phyloP scores from a whole-genome alignment of 2,113 vertebrate genomes.

The Pollachius pollachius region DNA sequence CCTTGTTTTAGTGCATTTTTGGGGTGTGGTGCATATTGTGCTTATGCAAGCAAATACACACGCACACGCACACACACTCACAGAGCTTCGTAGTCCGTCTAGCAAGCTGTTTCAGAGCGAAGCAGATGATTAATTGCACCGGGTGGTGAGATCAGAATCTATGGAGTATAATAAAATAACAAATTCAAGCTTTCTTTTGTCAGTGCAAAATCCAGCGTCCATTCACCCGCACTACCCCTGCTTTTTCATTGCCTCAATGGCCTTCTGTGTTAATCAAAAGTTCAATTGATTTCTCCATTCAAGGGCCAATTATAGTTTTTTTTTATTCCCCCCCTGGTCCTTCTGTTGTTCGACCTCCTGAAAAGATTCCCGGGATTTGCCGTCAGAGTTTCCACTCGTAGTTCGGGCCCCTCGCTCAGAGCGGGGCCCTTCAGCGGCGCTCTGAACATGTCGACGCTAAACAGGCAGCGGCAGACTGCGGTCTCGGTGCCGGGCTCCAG shows the following conservation, averaged over 20 bases:
- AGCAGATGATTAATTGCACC: constrained; percentile 29
- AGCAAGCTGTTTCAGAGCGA: constrained; percentile 1
- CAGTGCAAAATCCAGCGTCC: constrained; percentile 15
- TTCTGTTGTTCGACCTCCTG: background rate
- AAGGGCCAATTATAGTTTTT: constrained; percentile 1
- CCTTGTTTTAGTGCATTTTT: no score
- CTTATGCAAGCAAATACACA: background rate
- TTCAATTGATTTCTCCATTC: constrained; percentile 44
- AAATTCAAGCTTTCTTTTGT: constrained; percentile 31
- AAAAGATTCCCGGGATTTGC: background rate
- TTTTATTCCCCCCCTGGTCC: background rate
- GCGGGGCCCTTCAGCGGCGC: no score
- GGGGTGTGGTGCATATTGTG: no score
- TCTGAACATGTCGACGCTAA: no score
- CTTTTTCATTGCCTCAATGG: constrained; percentile 48
- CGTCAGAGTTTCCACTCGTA: background rate
- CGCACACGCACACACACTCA: background rate
- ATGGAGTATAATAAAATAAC: constrained; percentile 28
- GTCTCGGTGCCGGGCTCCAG: background rate
- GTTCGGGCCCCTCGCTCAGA: background rate
- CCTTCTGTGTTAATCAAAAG: constrained; percentile 49
- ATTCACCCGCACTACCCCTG: constrained; percentile 23
- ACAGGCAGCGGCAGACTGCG: background rate
- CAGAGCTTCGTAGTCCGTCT: background rate
- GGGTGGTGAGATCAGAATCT: constrained; percentile 18